Conservation (phyloP, 2,888 invertebrate genomes). For the Zootermopsis nevadensis region DNA sequence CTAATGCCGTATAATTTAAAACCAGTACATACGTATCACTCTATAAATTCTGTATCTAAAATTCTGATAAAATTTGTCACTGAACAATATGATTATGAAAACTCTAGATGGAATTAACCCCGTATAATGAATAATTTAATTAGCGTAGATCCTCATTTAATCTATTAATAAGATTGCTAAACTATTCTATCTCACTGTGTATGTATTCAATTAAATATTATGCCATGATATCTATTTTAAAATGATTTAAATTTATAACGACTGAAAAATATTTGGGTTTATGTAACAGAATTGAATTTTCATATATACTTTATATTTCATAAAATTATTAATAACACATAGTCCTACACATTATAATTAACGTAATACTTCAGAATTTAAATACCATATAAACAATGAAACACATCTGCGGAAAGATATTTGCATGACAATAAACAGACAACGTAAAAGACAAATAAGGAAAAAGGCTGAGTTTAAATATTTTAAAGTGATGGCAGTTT, state of each 20-base stretch:
- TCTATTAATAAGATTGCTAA: background rate
- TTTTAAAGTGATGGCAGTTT: no score
- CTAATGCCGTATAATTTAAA: background rate
- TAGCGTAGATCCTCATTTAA: background rate
- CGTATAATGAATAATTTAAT: conserved; percentile 3
- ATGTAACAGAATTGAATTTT: no score
- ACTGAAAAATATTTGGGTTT: no score
- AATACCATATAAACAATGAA: no score
- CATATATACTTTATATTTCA: no score
- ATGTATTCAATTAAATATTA: background rate
- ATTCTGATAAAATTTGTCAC: background rate
- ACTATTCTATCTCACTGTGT: background rate
- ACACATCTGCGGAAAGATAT: no score
- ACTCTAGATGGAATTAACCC: background rate
- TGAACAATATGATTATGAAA: background rate
- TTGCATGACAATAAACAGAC: no score
- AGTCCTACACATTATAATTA: no score
- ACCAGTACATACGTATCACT: background rate
- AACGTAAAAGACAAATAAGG: no score
- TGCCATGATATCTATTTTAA: background rate
- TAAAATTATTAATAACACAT: no score
- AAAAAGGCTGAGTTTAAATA: no score
- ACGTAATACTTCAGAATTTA: no score
- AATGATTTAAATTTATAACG: background rate
- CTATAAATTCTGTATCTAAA: background rate